Conservation (phyloP, 2,888 invertebrate species). For the Clitarchus hookeri region DNA sequence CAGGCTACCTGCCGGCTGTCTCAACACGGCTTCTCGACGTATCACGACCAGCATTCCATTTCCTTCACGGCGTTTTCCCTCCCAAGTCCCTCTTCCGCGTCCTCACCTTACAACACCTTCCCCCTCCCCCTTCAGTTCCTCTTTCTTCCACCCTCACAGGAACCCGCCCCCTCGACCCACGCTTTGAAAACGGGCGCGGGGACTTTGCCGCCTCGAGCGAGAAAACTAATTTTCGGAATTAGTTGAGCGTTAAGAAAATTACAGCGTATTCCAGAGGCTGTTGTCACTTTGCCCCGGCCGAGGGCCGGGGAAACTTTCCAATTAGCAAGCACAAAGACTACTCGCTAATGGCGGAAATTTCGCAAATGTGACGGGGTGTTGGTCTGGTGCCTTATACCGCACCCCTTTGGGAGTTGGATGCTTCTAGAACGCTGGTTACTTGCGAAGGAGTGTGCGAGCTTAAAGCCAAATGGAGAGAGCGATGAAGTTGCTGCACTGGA, state of each 20-base stretch:
- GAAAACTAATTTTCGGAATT: constrained; percentile 14
- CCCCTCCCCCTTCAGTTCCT: not conserved
- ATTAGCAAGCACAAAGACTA: not conserved
- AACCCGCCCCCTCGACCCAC: not conserved
- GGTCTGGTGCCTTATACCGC: not conserved
- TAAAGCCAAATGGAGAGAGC: too few species aligned
- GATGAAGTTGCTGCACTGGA: too few species aligned
- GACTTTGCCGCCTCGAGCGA: not conserved
- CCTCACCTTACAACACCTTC: not conserved
- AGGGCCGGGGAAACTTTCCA: not conserved
- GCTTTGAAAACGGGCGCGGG: not conserved
- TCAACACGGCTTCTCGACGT: not conserved
- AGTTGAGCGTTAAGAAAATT: constrained; percentile 14
- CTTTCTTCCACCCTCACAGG: not conserved
- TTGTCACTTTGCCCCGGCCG: not conserved
- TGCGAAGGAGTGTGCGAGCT: too few species aligned
- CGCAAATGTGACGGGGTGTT: constrained; percentile 9
- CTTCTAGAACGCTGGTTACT: not conserved
- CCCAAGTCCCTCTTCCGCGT: not conserved
- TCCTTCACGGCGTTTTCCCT: not conserved
- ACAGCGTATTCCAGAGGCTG: constrained; percentile 12
- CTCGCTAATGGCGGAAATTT: constrained; percentile 8
- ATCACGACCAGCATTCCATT: not conserved
- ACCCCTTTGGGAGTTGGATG: not conserved
- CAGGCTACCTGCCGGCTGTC: not conserved